Evolutionary conservation across 2,888 invertebrate genomes (phyloP), one percentile per base, ranked within the genome.

Genomic region (Leucania comma): DNA sequence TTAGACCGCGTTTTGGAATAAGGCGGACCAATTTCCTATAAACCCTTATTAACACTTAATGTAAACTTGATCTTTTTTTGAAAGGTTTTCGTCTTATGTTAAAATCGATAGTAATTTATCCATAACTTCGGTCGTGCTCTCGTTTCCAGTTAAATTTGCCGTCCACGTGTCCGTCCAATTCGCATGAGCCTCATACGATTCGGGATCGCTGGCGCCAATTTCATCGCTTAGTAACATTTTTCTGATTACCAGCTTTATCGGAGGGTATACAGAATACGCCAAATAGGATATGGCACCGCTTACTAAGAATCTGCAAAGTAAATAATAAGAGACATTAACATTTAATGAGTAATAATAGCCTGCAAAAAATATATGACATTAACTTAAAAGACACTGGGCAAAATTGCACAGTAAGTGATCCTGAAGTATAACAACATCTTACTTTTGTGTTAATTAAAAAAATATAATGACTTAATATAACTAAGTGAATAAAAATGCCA

Each of bases 231-330:
- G 20, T 32, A 68, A 62, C 48, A 51, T 68, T n/a, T 20, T 67
- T 72, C 9, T 61, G 6, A 42, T 26, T 22, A 46, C 61, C 20
- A 57, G 12, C 67, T 81, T 66, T 2, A 81, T 8, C 1, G 81
- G 75, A 9, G 84, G 78, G 4, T 87, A 85, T 1, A 88, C 9
- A 50, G 88, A 68, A 77, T 91, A 92, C 0, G 87, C 53, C 3
- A 86, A 81, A 63, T 87, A 91, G 9, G 86, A 69, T 8, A 88
- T 3, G 5, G 87, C 87, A 4, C 87, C 90, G n/a, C 83, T 80
- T 9, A 92, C 42, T 35, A 91, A 74, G 35, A 90, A 86, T 60
- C 92, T 92, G 90, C 42, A 88, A 90, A 64, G 4, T 42, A 42
- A 38, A 65, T 32, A 68, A 35, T 6, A 6, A 12, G 10, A 4